These are phyloP conservation scores for Selenia dentaria DNA, from an alignment of 2,888 invertebrate species.

Conservation along the genomic window DNA sequence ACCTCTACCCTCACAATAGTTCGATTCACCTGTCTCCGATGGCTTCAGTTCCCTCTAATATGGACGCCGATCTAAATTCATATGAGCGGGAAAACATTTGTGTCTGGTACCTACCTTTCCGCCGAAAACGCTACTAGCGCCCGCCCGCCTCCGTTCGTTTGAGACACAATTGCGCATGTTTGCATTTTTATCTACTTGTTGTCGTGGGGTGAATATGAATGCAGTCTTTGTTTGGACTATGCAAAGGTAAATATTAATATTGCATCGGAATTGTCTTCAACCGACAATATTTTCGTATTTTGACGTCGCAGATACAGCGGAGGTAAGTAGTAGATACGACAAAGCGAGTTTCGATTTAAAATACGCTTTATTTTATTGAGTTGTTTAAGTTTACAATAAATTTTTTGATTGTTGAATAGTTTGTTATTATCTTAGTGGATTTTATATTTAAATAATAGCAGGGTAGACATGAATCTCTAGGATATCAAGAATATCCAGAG, in stretches of 20 bases:
- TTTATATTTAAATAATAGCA: too few species aligned
- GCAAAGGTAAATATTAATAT: slow-evolving; percentile 74
- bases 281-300: slow-evolving; percentile 49
- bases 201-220: slow-evolving; percentile 80
- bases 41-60: slow-evolving; percentile 72
- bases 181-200: slow-evolving; percentile 82
- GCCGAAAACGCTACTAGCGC: slow-evolving; percentile 45
- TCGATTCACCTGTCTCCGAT: slow-evolving; percentile 69
- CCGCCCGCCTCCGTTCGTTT: slow-evolving; percentile 66
- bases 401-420: too few species aligned
- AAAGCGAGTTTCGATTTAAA: slow-evolving; percentile 23
- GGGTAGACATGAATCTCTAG: too few species aligned
- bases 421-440: too few species aligned
- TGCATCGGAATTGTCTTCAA: slow-evolving; percentile 58
- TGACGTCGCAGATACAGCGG: slow-evolving; percentile 30
- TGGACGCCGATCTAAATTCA: slow-evolving; percentile 77
- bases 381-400: slow-evolving; percentile 2
- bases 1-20: slow-evolving; percentile 62
- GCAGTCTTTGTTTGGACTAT: slow-evolving; percentile 70
- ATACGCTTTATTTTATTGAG: slow-evolving; percentile 4
- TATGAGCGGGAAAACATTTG: slow-evolving; percentile 77
- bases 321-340: slow-evolving; percentile 16
- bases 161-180: slow-evolving; percentile 80
- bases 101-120: slow-evolving; percentile 57
- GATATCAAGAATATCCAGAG: too few species aligned